A percentile compares a stretch with the other conserved stretches of the same genome.
Conservation (phyloP, 1,140 invertebrate species). For the Drosophila pseudoobscura region DNA sequence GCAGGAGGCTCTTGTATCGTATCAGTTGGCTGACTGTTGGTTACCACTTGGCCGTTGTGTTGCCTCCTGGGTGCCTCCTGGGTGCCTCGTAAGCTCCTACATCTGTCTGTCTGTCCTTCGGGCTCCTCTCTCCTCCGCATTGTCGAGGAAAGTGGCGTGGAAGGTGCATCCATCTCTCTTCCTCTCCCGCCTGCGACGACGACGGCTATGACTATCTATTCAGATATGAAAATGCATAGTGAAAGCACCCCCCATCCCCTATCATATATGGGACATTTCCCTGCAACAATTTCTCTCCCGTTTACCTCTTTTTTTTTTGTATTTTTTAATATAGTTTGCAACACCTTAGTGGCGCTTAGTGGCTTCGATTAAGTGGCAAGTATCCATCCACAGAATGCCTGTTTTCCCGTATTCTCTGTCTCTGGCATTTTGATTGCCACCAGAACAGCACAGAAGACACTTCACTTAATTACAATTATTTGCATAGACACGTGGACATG, state of each 20-base stretch:
- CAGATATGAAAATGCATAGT: constrained; percentile 74
- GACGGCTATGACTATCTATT: constrained; percentile 17
- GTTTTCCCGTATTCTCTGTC: constrained; percentile 14
- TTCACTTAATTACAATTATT: constrained; percentile 53
- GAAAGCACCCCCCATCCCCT: constrained; percentile 56
- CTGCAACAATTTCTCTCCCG: too few species aligned
- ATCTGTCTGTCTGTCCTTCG: constrained; percentile 33
- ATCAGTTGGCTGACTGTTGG: constrained; percentile 70
- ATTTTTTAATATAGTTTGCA: constrained; percentile 15
- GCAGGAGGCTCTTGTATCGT: background rate
- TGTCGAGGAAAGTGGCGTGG: too few species aligned
- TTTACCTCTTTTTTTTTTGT: background rate
- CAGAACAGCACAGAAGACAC: background rate
- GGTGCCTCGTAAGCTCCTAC: constrained; percentile 37
- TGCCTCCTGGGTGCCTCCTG: constrained; percentile 3
- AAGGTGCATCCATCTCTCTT: constrained; percentile 7
- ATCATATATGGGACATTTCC: constrained; percentile 56
- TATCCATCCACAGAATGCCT: background rate
- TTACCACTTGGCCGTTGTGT: constrained; percentile 65
- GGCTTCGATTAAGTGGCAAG: background rate
- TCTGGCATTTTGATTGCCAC: constrained; percentile 23
- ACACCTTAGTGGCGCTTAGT: background rate
- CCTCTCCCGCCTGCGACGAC: background rate
- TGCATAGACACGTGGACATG: constrained; percentile 10
- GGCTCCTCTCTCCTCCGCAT: background rate